Percentiles rank a stretch among this genome's conserved stretches.
These are phyloP conservation scores for Phyllotreta striolata DNA, from an alignment of 2,888 invertebrate species.

Conservation along the genomic window DNA sequence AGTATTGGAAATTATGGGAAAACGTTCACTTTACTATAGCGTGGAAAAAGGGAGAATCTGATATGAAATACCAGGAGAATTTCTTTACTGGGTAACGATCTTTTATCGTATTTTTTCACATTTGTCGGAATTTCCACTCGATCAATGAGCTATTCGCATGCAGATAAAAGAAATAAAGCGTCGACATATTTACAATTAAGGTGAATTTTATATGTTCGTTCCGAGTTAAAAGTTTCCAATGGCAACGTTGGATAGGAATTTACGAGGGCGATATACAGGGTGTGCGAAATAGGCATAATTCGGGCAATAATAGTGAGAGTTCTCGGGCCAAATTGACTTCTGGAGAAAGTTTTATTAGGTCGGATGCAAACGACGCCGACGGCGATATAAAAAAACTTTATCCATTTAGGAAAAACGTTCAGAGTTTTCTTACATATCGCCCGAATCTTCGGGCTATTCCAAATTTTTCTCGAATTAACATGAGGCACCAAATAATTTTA, in stretches of 20 bases:
- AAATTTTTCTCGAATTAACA: slow-evolving; percentile 14
- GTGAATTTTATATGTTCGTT: slow-evolving; percentile 25
- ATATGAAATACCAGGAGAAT: slow-evolving; percentile 41
- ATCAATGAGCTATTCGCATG: slow-evolving; percentile 49
- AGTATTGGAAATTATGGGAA: too few relatives aligned
- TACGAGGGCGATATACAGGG: too few relatives aligned
- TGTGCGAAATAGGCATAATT: not conserved
- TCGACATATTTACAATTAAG: slow-evolving; percentile 39
- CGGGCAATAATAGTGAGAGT: slow-evolving; percentile 23
- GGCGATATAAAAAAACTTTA: slow-evolving; percentile 39
- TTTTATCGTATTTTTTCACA: slow-evolving; percentile 45
- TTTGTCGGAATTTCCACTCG: slow-evolving; percentile 39
- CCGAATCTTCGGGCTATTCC: slow-evolving; percentile 35
- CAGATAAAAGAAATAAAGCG: slow-evolving; percentile 44
- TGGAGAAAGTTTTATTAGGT: slow-evolving; percentile 37
- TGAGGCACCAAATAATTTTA: not conserved
- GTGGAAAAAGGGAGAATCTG: slow-evolving; percentile 47
- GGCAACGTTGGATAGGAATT: too few relatives aligned
- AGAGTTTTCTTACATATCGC: slow-evolving; percentile 37
- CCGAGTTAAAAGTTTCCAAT: slow-evolving; percentile 5
- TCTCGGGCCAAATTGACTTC: slow-evolving; percentile 29
- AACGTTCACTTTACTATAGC: not conserved
- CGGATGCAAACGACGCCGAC: slow-evolving; percentile 40
- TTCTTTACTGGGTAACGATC: slow-evolving; percentile 49
- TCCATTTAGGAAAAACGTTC: slow-evolving; percentile 39